Conservation (phyloP, 35 echinoderm and acorn worm genomes). For the Antedon bifida region DNA sequence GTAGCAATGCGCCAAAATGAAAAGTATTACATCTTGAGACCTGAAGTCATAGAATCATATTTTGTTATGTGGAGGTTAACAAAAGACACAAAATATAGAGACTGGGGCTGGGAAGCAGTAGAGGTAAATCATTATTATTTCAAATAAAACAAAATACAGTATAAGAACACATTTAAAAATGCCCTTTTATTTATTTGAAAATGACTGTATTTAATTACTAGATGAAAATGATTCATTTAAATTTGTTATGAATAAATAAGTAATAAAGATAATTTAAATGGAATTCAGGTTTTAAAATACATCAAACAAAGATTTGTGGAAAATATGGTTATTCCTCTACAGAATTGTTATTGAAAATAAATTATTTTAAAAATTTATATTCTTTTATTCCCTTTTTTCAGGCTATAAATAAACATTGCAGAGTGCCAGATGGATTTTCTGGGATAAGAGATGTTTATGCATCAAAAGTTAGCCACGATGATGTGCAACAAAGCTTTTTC, state of each 20-base stretch:
- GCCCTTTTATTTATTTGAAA: no score
- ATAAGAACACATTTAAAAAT: no score
- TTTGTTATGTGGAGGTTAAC: slow-evolving; percentile 92
- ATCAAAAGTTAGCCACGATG: slow-evolving; percentile 73
- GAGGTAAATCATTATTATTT: slow-evolving; percentile 61
- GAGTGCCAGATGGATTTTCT: slow-evolving; percentile 67
- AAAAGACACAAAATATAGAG: slow-evolving; percentile 82
- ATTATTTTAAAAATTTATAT: no score
- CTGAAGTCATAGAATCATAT: slow-evolving; percentile 96
- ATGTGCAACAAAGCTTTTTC: slow-evolving; percentile 99
- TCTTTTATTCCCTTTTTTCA: slow-evolving; percentile 19
- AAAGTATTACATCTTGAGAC: slow-evolving; percentile 96
- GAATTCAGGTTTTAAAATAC: background rate
- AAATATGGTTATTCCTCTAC: no score
- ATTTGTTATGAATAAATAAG: background rate
- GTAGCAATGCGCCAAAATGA: slow-evolving; percentile 97
- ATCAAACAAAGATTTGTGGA: no score
- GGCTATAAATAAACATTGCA: slow-evolving; percentile 84
- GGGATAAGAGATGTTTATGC: slow-evolving; percentile 88
- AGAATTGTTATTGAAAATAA: no score
- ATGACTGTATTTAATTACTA: no score
- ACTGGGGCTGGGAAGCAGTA: slow-evolving; percentile 94
- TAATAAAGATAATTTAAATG: background rate
- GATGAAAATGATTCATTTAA: no score
- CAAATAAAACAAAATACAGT: no score